Base-by-base conservation (phyloP, 2,888 invertebrate species). In the Lepetodrilus schrolli region DNA sequence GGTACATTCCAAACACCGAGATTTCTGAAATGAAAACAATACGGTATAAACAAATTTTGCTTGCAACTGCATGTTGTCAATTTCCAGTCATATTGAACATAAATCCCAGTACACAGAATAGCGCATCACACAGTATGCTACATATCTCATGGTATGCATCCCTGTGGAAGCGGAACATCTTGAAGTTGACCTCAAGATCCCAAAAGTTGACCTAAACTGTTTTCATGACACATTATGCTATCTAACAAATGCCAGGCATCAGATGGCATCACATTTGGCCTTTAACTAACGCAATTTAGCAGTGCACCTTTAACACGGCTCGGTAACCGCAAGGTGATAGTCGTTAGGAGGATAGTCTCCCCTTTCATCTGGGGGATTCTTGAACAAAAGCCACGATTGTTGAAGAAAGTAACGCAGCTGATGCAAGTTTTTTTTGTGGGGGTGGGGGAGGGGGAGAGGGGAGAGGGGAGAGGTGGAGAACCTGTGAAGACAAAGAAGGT, bases 251-350 rank as follows among this genome's bases (percentile, higher is more conserved):
- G 58, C 34, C 30, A n/a, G 30, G 34, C 58, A 58, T 58, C 58
- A 34, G 26, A 26, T 58, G 58, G 58, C 58, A 58, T 58, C 58
- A 58, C 58, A 30, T 34, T 58, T 58, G 58, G 58, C 58, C 58
- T 58, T 58, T 58, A 30, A 58, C 30, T 26, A 58, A 58, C 30
- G 30, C 34, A 58, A 26, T 58, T 58, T 58, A 34, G 58, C n/a
- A 30, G 34, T 58, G 17, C 58, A 58, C 58, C 58, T 58, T 58
- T 58, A 58, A 13, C 58, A 26, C 5, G n/a, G 30, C 58, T 58
- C 58, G 26, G 58, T 58, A 58, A 58, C 58, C 58, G 34, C 10
- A 58, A 58, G 58, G 58, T 58, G 58, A 58, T 58, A 58, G 58
- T 58, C 58, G 58, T 58, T 58, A 58, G 58, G 58, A 58, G 34